phyloP scores from a whole-genome alignment of 2,888 invertebrate species.

The Orthosia gracilis region DNA sequence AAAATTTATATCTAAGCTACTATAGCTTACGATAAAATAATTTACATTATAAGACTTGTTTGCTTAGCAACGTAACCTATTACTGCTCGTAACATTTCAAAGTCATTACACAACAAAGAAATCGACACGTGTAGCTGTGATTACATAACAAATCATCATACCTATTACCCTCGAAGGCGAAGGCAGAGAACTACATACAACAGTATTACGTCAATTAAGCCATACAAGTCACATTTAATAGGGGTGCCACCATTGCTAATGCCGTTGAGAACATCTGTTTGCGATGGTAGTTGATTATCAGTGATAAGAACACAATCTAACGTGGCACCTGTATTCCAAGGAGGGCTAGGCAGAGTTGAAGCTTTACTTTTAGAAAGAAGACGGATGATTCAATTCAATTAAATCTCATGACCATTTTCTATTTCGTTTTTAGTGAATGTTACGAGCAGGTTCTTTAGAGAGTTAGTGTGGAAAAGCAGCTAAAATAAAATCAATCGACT shows the following conservation, averaged over 20 bases:
- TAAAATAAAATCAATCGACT: too few relatives aligned
- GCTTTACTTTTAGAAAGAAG: too few relatives aligned
- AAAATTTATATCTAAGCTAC: too few relatives aligned
- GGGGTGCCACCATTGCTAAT: not conserved
- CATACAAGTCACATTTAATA: not conserved
- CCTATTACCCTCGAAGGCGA: not conserved
- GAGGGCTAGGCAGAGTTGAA: not conserved
- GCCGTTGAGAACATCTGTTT: not conserved
- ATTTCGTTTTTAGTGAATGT: too few relatives aligned
- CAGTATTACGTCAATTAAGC: constrained; percentile 2
- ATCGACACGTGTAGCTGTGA: not conserved
- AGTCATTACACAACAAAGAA: not conserved
- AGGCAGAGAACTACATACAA: not conserved
- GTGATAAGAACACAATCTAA: not conserved
- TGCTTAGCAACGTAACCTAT: too few relatives aligned
- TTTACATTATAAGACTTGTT: not conserved
- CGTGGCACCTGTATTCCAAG: not conserved
- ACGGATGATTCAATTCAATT: too few relatives aligned
- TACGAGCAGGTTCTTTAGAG: too few relatives aligned
- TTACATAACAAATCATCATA: not conserved
- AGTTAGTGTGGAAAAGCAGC: too few relatives aligned
- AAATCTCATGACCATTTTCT: too few relatives aligned
- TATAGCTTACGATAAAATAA: not conserved
- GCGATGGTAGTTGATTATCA: not conserved
- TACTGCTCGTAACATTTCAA: too few relatives aligned